These are phyloP conservation scores for Pogoniulus pusillus DNA, from an alignment of 2,797 vertebrate species.

Conservation along the genomic window DNA sequence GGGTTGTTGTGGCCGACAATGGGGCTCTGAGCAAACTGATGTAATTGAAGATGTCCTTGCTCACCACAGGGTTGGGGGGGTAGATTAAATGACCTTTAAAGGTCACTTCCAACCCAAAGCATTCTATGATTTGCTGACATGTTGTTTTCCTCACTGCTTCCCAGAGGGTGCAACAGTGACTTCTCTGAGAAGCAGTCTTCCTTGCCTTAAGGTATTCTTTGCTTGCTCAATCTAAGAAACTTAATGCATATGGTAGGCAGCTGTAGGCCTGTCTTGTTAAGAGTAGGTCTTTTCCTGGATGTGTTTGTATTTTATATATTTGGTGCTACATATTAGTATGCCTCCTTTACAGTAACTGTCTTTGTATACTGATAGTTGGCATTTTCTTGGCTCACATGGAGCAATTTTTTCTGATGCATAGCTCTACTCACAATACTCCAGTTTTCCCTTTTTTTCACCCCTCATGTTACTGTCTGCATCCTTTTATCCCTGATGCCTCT, in stretches of 20 bases:
- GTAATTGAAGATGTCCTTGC: no score
- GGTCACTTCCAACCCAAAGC: no score
- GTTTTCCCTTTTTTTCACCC: not conserved
- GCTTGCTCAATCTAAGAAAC: not conserved
- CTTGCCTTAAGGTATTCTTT: not conserved
- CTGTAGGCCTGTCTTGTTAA: not conserved
- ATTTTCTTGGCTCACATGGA: not conserved
- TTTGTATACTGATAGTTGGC: not conserved
- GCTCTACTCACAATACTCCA: not conserved
- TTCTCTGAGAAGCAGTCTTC: not conserved
- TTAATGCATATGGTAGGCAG: not conserved
- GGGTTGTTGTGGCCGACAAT: no score
- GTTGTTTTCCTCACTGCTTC: not conserved
- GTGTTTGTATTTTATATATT: not conserved
- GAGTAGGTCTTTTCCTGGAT: not conserved
- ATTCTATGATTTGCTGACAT: not conserved
- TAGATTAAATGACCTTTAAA: no score
- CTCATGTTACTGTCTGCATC: not conserved
- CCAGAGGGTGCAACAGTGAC: not conserved
- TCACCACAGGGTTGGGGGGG: no score
- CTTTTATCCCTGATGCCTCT: conserved; percentile 21
- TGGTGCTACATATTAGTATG: not conserved
- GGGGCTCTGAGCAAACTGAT: no score
- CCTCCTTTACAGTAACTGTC: not conserved
- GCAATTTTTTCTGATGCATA: not conserved